Evolutionary conservation across 1,140 invertebrate genomes (phyloP), one percentile per base, ranked within the genome.

Genomic region (Rhopalosiphum maidis): DNA sequence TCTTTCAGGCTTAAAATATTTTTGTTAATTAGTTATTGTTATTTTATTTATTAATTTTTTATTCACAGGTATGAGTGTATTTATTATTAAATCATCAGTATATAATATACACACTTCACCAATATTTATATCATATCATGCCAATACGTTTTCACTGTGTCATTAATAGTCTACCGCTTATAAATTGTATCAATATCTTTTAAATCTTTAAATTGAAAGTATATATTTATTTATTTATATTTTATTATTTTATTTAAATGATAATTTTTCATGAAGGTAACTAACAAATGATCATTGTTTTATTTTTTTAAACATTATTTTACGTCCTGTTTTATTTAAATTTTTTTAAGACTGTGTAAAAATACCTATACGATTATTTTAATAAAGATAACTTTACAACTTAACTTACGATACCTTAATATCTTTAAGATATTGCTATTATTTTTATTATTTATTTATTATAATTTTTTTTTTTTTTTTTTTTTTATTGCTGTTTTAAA

Each of bases 301-400:
- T 85, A 41, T 88, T 86, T 93, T 92, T 91, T 91, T 82, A 25
- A 82, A 82, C 43, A 43, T 91, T 77, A 82, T 82, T 68, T 91
- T 91, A 48, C 35, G 41, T 91, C 30, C 60, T 68, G 68, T 43
- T 77, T 91, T 77, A 91, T 91, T 91, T 55, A 43, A 68, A 51
- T 77, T 82, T 85, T 93, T 93, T 82, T 85, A 93, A 93, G 91
- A 93, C 91, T 93, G 91, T 93, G 82, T 93, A 92, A 92, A 83
- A 48, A 83, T 22, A 48, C 30, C 55, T 90, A 68, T 90, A 55
- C 88, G 91, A 86, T 85, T 93, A 93, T 86, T 86, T 93, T 51
- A 85, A 93, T 41, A 41, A 41, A 41, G n/a, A 55, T 85, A 85
- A 51, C 51, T 55, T 85, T 85, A 54, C 48, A 46, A 43, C 9